phyloP scores from a whole-genome alignment of 2,888 invertebrate genomes.

The Hybos culiciformis region DNA sequence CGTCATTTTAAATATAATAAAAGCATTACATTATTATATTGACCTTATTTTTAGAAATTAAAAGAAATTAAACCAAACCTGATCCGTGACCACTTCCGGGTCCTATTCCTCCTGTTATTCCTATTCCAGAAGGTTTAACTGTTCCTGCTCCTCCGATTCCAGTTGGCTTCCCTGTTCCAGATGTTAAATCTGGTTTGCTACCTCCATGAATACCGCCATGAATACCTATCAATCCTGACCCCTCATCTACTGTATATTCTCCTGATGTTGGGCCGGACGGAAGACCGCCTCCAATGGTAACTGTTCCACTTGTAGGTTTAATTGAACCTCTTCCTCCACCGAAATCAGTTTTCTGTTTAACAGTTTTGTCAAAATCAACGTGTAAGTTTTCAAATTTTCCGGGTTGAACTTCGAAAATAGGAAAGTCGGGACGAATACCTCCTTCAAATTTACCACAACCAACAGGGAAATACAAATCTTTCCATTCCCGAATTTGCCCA shows the following conservation, averaged over 20 bases:
- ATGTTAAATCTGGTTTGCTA: conserved; percentile 8
- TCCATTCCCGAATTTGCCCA: conserved; percentile 50
- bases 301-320: conserved; percentile 1
- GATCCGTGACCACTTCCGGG: conserved; percentile 9
- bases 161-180: conserved; percentile 3
- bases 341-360: too few species aligned
- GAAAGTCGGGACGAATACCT: conserved; percentile 29
- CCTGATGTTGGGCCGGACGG: conserved; percentile 4
- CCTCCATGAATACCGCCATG: conserved; percentile 6
- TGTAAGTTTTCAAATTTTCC: conserved; percentile 14
- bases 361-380: conserved; percentile 8
- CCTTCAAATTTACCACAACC: conserved; percentile 47
- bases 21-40: too few species aligned
- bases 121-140: conserved; percentile 7
- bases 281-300: conserved; percentile 1
- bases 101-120: conserved; percentile 17
- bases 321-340: conserved; percentile 6
- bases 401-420: conserved; percentile 18
- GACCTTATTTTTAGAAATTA: too few species aligned
- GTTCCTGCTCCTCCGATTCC: conserved; percentile 6
- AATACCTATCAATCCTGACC: conserved; percentile 9
- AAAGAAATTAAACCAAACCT: too few species aligned
- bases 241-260: conserved; percentile 11
- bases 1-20: too few species aligned
- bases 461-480: conserved; percentile 55